Conservation (phyloP, 2,113 vertebrate species). For the Motacilla alba region DNA sequence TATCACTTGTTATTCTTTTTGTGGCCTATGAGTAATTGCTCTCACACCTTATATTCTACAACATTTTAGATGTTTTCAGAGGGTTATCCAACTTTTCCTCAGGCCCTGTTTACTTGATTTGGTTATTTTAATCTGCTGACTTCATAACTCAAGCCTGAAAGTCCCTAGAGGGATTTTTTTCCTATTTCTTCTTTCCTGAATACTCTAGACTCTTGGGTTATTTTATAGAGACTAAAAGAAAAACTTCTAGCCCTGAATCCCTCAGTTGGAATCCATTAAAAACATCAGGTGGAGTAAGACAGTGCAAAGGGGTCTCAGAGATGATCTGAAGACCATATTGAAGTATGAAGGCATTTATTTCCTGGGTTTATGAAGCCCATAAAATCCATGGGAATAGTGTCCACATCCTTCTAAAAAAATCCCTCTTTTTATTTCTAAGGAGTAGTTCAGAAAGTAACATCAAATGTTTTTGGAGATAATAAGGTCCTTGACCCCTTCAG, state of each 20-base stretch:
- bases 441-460: not conserved
- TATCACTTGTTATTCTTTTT: not conserved
- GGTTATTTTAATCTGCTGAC: conserved; percentile 2
- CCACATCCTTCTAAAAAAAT: not conserved
- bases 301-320: not conserved
- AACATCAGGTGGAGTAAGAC: not conserved
- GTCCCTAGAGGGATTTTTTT: not conserved
- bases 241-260: not conserved
- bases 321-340: not conserved
- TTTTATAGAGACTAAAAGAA: not conserved
- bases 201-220: not conserved
- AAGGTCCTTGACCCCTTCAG: not conserved
- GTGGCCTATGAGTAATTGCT: not conserved
- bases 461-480: not conserved
- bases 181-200: not conserved
- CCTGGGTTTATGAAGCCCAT: not conserved
- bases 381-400: not conserved
- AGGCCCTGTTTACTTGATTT: not conserved
- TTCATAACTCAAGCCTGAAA: not conserved
- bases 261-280: not conserved
- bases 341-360: not conserved
- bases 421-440: accelerated
- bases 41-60: not conserved
- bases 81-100: not conserved
- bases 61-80: not conserved